Conservation (phyloP, 2,888 invertebrate genomes). For the Amaurobius ferox region DNA sequence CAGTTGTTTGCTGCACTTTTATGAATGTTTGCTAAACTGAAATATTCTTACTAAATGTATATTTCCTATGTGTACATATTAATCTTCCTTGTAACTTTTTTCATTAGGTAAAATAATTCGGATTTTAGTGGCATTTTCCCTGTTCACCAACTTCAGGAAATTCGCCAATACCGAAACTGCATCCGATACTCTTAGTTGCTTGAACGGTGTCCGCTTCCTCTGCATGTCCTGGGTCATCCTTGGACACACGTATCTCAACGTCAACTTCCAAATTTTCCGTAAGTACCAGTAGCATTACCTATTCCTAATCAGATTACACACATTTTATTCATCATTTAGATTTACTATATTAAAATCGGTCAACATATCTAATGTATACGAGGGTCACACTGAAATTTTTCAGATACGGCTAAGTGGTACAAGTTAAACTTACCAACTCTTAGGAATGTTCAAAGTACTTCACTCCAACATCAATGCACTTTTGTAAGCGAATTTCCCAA, state of each 20-base stretch:
- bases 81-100: no score
- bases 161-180: constrained; percentile 44
- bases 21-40: background rate
- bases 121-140: constrained; percentile 34
- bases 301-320: no score
- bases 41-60: background rate
- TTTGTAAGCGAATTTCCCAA: no score
- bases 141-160: constrained; percentile 60
- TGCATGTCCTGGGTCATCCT: constrained; percentile 67
- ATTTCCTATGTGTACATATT: no score
- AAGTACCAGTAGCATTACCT: constrained; percentile 29
- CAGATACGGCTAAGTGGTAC: no score
- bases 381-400: no score
- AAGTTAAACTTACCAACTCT: no score
- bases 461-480: no score
- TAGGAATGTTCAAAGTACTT: no score
- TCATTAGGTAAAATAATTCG: constrained; percentile 30
- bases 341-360: no score
- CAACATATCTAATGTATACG: no score
- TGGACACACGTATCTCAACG: constrained; percentile 62
- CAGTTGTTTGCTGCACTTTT: background rate
- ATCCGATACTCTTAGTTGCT: constrained; percentile 46
- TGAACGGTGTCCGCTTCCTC: constrained; percentile 60
- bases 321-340: no score
- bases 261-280: constrained; percentile 68